Evolutionary conservation across 53 echinoderm and acorn worm genomes (phyloP).

Genomic region (Zoroaster sp.): DNA sequence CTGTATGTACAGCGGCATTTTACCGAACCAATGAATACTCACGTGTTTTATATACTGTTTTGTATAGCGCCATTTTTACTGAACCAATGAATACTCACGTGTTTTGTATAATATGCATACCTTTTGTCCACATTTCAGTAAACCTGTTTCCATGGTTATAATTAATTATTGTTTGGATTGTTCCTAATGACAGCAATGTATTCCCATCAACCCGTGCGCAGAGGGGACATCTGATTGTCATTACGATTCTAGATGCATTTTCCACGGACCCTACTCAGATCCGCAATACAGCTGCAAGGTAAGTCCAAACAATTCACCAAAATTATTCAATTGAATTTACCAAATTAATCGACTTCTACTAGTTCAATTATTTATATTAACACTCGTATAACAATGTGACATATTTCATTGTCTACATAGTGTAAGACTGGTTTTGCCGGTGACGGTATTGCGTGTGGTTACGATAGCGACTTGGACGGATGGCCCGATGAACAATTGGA

Average conservation of each 20-base stretch:
- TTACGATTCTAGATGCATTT: constrained; percentile 78
- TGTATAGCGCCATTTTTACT: too few relatives aligned
- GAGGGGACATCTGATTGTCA: constrained; percentile 90
- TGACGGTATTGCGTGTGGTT: constrained; percentile 84
- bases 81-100: too few relatives aligned
- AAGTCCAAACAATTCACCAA: too few relatives aligned
- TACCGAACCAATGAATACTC: too few relatives aligned
- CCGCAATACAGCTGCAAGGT: constrained; percentile 94
- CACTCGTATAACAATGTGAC: too few relatives aligned
- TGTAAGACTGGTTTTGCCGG: constrained; percentile 94
- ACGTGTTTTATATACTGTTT: too few relatives aligned
- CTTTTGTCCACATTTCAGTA: too few relatives aligned
- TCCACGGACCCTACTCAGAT: constrained; percentile 85
- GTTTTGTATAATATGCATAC: too few relatives aligned
- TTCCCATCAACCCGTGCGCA: constrained; percentile 92
- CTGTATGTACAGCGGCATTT: too few relatives aligned
- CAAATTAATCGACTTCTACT: too few relatives aligned
- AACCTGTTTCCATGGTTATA: background rate
- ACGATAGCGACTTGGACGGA: constrained; percentile 90
- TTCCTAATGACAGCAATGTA: constrained; percentile 86
- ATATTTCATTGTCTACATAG: constrained; percentile 57
- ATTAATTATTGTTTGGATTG: background rate
- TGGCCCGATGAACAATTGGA: constrained; percentile 86
- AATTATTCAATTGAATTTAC: too few relatives aligned
- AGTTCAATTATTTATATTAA: too few relatives aligned